phyloP scores from a whole-genome alignment of 2,797 vertebrate genomes.

The Poeciliopsis turneri region DNA sequence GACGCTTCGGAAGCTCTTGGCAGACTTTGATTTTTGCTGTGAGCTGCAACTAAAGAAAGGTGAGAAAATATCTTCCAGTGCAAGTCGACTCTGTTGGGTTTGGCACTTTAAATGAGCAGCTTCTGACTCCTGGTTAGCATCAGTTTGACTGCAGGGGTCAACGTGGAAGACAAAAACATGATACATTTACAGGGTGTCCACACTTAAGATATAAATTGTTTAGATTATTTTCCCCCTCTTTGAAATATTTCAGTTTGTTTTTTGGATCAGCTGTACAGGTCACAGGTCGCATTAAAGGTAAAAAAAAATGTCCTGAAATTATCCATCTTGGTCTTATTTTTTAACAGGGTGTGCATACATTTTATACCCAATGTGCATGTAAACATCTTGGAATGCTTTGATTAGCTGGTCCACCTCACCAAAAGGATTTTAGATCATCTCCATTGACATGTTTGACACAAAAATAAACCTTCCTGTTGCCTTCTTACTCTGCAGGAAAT shows the following conservation, averaged over 20 bases:
- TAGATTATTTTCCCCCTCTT: not conserved
- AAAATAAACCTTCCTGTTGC: not conserved
- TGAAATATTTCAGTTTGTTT: not conserved
- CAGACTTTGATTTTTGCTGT: not conserved
- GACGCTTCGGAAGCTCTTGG: not conserved
- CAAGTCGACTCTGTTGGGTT: not conserved
- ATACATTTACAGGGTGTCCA: not conserved
- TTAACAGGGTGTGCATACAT: not conserved
- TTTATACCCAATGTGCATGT: slow-evolving; percentile 13
- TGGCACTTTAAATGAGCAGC: not conserved
- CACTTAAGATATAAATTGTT: not conserved
- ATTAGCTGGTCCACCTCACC: slow-evolving; percentile 11
- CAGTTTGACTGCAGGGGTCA: not conserved
- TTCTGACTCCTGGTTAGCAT: not conserved
- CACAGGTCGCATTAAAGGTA: not conserved
- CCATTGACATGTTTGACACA: slow-evolving; percentile 1
- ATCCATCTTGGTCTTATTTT: not conserved
- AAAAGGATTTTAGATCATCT: not conserved
- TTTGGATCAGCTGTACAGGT: not conserved
- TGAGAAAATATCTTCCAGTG: not conserved
- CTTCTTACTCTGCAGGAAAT: not conserved
- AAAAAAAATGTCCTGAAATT: not conserved
- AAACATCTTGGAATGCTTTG: slow-evolving; percentile 43
- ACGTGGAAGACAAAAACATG: not conserved
- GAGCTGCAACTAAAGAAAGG: not conserved